Evolutionary conservation across 2,797 vertebrate species (phyloP).

Genomic region (Sebastes elongatus): DNA sequence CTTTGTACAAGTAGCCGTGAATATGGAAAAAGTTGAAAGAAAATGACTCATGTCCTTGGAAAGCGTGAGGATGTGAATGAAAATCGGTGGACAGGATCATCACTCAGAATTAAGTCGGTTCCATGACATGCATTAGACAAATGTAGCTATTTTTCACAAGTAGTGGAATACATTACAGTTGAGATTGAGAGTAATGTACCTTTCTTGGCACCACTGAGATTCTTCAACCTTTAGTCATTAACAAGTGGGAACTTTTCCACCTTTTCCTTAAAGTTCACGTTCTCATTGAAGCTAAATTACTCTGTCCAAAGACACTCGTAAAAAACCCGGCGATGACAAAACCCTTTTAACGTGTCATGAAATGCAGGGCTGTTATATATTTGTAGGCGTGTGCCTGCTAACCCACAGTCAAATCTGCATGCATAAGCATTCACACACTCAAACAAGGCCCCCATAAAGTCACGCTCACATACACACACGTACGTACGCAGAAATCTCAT

Average conservation of each 20-base stretch:
- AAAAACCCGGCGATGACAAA: constrained; percentile 85
- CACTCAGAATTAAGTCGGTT: constrained; percentile 76
- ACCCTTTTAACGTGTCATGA: constrained; percentile 87
- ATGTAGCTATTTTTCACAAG: constrained; percentile 80
- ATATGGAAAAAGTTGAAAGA: constrained; percentile 41
- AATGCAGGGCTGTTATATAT: constrained; percentile 75
- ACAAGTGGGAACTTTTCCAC: constrained; percentile 79
- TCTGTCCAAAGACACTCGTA: constrained; percentile 88
- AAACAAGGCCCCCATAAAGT: constrained; percentile 39
- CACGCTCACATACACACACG: constrained; percentile 71
- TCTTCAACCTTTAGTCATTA: constrained; percentile 78
- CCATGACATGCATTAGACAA: constrained; percentile 78
- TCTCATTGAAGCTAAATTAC: constrained; percentile 87
- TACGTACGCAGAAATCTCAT: constrained; percentile 87
- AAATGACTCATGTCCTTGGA: constrained; percentile 75
- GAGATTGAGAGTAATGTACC: constrained; percentile 80
- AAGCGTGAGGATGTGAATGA: constrained; percentile 68
- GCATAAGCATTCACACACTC: constrained; percentile 76
- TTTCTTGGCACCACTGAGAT: constrained; percentile 77
- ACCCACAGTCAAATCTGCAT: constrained; percentile 47
- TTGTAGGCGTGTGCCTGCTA: constrained; percentile 62
- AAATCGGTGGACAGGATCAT: constrained; percentile 70
- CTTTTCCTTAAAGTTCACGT: constrained; percentile 82
- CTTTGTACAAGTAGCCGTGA: constrained; percentile 13
- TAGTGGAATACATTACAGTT: constrained; percentile 72